Conservation (phyloP, 1,140 invertebrate species). For the Mercenaria mercenaria region DNA sequence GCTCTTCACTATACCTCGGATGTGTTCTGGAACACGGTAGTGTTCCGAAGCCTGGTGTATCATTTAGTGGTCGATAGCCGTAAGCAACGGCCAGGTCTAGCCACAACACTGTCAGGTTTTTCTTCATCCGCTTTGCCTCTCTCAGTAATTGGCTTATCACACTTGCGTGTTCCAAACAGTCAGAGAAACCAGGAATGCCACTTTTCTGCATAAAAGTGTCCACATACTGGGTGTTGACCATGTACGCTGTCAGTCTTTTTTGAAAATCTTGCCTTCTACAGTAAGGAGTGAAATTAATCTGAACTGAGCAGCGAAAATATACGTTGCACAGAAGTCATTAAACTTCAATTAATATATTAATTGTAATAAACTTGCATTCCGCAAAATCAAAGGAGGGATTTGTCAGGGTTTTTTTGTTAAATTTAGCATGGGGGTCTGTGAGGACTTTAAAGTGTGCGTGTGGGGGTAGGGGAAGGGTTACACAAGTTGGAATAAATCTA, state of each 20-base stretch:
- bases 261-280: not conserved
- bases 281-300: too few relatives aligned
- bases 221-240: not conserved
- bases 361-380: too few relatives aligned
- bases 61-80: conserved; percentile 1
- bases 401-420: too few relatives aligned
- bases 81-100: conserved; percentile 49
- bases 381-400: too few relatives aligned
- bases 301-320: too few relatives aligned
- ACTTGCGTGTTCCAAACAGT: conserved; percentile 34
- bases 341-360: too few relatives aligned
- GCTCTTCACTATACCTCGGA: not conserved
- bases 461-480: too few relatives aligned
- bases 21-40: conserved; percentile 15
- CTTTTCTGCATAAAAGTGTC: conserved; percentile 41
- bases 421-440: too few relatives aligned
- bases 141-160: not conserved
- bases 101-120: conserved; percentile 50
- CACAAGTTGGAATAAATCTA: too few relatives aligned
- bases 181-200: conserved; percentile 26
- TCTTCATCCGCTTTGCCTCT: not conserved
- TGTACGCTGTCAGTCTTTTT: conserved; percentile 11
- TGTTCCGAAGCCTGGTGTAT: not conserved
- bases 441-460: too few relatives aligned
- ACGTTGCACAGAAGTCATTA: too few relatives aligned